Evolutionary conservation across 1,140 invertebrate species (phyloP), one percentile per base, ranked within the genome.

Genomic region (Drosophila guanche): DNA sequence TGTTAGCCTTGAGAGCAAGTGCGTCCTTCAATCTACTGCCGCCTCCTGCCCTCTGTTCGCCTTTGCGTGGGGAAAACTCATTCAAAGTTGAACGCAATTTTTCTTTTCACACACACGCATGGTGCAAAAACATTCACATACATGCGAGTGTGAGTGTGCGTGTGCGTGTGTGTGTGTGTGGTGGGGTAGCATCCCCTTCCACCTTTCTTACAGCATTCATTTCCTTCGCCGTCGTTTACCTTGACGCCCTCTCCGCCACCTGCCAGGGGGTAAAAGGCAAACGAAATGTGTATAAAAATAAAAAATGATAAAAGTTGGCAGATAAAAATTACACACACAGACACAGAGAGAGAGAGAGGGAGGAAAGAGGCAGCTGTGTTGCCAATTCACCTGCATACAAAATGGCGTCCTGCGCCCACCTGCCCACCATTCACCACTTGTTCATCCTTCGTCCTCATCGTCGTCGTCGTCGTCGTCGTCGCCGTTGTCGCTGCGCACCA

Each of bases 221-320:
- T 68, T 68, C 66, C 43, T 70, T 43, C 65, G 61, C 54, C 68
- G 66, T 27, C 33, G 33, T 59, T 80, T 73, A 84, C 76, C 80
- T 84, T 84, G 80, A 85, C 80, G 76, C 62, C 63, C 71, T 29
- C 54, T 55, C 54, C 46, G 51, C 52, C 58, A 42, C 40, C 33
- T 27, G 20, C 16, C 22, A 43, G 25, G 47, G 12, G 48, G 57
- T 40, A 48, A 67, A 76, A 61, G 60, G 52, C 80, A 79, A 62
- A 68, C 80, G 71, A 84, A 84, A 85, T 84, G 76, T 72, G 80
- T 72, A 85, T 73, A 70, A 84, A 84, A 85, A 84, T 84, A 85
- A 86, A 86, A 86, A 86, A 86, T 86, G 73, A 88, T 86, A 86
- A 86, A 86, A 86, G 81, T 86, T 86, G 83, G 73, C 81, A 86